phyloP scores from a whole-genome alignment of 2,797 vertebrate species.

The Typhlichthys subterraneus region DNA sequence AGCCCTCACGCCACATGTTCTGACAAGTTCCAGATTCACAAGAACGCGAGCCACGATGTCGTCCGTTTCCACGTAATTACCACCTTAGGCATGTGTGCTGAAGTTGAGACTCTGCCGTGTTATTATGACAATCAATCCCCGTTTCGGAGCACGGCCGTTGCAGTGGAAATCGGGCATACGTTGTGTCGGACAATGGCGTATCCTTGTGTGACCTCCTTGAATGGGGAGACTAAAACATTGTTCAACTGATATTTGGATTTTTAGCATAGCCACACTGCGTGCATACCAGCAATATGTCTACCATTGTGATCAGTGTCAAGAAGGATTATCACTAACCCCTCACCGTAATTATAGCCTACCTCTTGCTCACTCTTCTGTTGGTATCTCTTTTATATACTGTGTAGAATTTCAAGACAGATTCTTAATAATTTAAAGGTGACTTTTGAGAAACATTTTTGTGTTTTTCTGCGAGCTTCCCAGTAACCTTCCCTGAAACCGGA shows the following conservation, averaged over 20 bases:
- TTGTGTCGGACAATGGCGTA: conserved; percentile 2
- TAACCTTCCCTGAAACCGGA: background rate
- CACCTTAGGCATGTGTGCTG: conserved; percentile 15
- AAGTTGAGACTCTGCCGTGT: conserved; percentile 1
- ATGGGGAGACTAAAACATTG: background rate
- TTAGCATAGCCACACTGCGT: background rate
- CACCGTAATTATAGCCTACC: conserved; percentile 3
- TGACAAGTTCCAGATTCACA: conserved; percentile 52
- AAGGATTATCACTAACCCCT: conserved; percentile 44
- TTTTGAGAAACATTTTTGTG: conserved; percentile 16
- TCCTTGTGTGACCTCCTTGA: conserved; percentile 37
- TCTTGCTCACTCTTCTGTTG: conserved; percentile 10
- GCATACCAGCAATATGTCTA: conserved; percentile 11
- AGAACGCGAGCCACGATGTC: conserved; percentile 33
- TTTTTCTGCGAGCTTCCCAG: conserved; percentile 20
- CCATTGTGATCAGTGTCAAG: conserved; percentile 33
- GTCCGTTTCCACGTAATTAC: conserved; percentile 54
- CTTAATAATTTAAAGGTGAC: conserved; percentile 4
- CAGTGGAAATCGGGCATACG: conserved; percentile 6
- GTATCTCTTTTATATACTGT: background rate
- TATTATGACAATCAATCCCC: conserved; percentile 17
- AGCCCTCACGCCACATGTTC: conserved; percentile 42
- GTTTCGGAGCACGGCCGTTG: conserved; percentile 11
- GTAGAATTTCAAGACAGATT: conserved; percentile 1
- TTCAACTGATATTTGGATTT: conserved; percentile 4